Percentiles rank a stretch among this genome's conserved stretches.
phyloP scores from a whole-genome alignment of 2,888 invertebrate genomes.

The Agonopterix arenella region DNA sequence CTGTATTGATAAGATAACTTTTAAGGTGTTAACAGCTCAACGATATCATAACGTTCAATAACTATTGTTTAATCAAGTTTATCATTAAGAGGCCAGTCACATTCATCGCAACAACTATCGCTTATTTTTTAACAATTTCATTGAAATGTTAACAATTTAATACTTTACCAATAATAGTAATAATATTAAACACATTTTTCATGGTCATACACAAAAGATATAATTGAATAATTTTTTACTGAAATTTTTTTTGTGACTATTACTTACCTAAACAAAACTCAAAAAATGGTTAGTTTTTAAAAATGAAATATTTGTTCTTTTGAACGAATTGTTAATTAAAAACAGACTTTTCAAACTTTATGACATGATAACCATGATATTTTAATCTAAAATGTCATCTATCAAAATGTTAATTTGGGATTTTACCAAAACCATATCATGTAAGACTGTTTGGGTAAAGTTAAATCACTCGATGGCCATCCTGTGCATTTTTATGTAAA shows the following conservation, averaged over 20 bases:
- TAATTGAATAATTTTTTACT: constrained; percentile 25
- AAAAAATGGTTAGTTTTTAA: not conserved
- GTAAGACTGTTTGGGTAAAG: constrained; percentile 44
- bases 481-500: constrained; percentile 68
- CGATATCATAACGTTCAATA: constrained; percentile 58
- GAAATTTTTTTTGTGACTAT: no score
- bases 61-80: constrained; percentile 47
- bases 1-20: constrained; percentile 48
- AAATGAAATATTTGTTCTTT: not conserved
- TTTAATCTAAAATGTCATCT: not conserved
- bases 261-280: no score
- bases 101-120: no score
- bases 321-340: not conserved
- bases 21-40: constrained; percentile 67
- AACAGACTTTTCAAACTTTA: not conserved
- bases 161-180: constrained; percentile 2
- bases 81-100: constrained; percentile 42
- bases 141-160: no score
- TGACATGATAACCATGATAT: no score
- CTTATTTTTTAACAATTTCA: no score
- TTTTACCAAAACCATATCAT: constrained; percentile 37
- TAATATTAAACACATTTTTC: not conserved
- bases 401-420: not conserved
- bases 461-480: constrained; percentile 37
- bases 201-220: constrained; percentile 20